phyloP scores from a whole-genome alignment of 2,797 vertebrate genomes.

The Agapornis canus region DNA sequence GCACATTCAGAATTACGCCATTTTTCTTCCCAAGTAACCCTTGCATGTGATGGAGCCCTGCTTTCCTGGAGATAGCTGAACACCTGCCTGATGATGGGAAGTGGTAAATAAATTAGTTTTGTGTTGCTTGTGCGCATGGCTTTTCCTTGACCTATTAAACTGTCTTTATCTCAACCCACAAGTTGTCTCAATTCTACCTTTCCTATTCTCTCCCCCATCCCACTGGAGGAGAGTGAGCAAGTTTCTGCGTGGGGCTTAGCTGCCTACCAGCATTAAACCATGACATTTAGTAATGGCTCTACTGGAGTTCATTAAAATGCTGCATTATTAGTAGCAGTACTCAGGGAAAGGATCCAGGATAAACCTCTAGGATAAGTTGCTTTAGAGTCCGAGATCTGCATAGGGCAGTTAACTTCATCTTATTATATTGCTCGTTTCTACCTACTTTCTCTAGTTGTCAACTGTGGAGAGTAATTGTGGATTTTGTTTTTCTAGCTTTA shows the following conservation, averaged over 20 bases:
- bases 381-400: neutral
- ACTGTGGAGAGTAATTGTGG: neutral
- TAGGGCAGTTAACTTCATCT: neutral
- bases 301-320: neutral
- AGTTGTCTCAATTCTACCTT: neutral
- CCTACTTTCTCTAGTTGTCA: neutral
- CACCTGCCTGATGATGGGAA: neutral
- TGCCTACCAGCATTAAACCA: neutral
- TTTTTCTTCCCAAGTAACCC: fast-evolving
- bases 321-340: neutral
- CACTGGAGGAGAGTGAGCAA: fast-evolving
- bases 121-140: fast-evolving
- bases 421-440: neutral
- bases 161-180: neutral
- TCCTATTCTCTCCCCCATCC: neutral
- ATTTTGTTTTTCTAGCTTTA: neutral
- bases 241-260: neutral
- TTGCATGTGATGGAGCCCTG: fast-evolving
- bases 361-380: neutral
- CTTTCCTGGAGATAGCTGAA: neutral
- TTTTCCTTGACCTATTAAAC: neutral
- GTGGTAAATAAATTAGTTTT: neutral
- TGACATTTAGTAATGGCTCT: neutral
- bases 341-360: neutral
- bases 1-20: fast-evolving